These are phyloP conservation scores for Leptinotarsa texana DNA, from an alignment of 1,140 invertebrate genomes.

Conservation along the genomic window DNA sequence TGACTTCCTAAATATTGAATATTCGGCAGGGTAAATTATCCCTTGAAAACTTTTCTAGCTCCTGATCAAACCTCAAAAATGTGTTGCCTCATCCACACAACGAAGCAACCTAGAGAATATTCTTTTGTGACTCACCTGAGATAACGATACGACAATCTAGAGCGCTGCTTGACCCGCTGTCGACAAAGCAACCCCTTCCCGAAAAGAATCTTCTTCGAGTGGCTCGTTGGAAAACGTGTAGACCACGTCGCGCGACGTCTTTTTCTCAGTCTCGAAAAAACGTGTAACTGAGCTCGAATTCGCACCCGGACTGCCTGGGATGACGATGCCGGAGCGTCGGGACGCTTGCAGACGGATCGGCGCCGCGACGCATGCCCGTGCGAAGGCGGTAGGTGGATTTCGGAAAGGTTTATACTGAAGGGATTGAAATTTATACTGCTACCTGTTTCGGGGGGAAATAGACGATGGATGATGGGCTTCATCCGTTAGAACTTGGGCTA, in stretches of 20 bases:
- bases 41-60: too few relatives aligned
- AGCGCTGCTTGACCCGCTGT: background rate
- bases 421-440: constrained; percentile 24
- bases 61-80: too few relatives aligned
- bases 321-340: constrained; percentile 6
- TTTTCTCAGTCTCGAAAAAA: background rate
- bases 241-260: constrained; percentile 8
- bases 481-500: too few relatives aligned
- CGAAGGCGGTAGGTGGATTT: constrained; percentile 25
- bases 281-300: background rate
- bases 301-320: constrained; percentile 23
- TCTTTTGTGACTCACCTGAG: background rate
- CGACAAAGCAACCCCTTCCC: background rate
- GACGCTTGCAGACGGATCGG: constrained; percentile 6
- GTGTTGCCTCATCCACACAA: too few relatives aligned
- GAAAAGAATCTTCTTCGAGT: background rate
- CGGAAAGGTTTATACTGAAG: constrained; percentile 20
- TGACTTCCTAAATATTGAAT: too few relatives aligned
- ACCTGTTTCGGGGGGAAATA: constrained; percentile 16
- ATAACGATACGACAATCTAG: background rate
- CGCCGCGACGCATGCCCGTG: background rate
- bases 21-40: too few relatives aligned
- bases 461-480: too few relatives aligned
- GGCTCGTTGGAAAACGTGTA: constrained; percentile 16
- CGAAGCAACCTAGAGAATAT: background rate